Percentiles rank a stretch among this genome's conserved stretches.
Conservation (phyloP, 2,888 invertebrate genomes). For the Lasioglossum morio region DNA sequence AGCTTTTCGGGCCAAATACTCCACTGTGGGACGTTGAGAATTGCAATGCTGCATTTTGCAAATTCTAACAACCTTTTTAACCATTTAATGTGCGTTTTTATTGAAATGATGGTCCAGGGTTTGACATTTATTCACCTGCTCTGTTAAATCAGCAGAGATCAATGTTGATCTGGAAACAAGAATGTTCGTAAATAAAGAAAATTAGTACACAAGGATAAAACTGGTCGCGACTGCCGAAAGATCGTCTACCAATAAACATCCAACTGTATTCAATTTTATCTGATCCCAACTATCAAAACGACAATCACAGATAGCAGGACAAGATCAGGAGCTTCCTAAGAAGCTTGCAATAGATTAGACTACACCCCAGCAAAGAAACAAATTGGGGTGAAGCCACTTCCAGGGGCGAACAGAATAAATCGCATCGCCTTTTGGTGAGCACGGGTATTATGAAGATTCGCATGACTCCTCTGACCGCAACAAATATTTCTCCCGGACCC, state of each 20-base stretch:
- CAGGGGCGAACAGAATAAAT: neutral
- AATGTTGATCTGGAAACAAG: too few relatives aligned
- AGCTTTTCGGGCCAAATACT: too few relatives aligned
- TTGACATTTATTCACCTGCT: too few relatives aligned
- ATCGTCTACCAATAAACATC: too few relatives aligned
- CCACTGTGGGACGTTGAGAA: neutral
- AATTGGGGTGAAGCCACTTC: neutral
- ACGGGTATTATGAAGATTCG: neutral
- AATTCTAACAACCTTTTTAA: neutral
- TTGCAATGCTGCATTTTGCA: neutral
- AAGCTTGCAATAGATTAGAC: neutral
- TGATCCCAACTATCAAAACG: neutral
- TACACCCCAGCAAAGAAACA: neutral
- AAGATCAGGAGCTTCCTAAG: neutral
- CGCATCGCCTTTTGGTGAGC: neutral
- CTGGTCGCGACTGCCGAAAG: too few relatives aligned
- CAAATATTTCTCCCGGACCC: neutral
- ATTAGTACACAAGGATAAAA: too few relatives aligned
- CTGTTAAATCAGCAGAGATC: too few relatives aligned
- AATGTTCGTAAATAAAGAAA: too few relatives aligned
- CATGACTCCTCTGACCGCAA: neutral
- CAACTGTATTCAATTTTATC: too few relatives aligned
- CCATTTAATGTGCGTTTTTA: too few relatives aligned
- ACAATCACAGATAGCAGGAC: neutral
- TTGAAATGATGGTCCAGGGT: too few relatives aligned